Percentiles rank a stretch among this genome's conserved stretches.
These are phyloP conservation scores for Drosophila novamexicana DNA, from an alignment of 1,140 invertebrate species.

Conservation along the genomic window DNA sequence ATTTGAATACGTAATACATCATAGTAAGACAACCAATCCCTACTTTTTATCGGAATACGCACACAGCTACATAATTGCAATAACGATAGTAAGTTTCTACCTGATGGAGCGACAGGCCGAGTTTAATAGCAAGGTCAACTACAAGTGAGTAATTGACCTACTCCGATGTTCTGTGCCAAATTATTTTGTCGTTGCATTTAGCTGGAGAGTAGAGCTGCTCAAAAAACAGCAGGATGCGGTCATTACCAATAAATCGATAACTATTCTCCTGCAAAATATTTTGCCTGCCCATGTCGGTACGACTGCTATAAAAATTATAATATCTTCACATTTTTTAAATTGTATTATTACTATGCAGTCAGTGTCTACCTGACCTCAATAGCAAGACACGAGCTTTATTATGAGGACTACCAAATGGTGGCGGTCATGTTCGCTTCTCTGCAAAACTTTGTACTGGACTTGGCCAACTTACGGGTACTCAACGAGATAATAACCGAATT, in stretches of 20 bases:
- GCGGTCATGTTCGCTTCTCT: conserved; percentile 97
- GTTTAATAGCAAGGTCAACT: conserved; percentile 93
- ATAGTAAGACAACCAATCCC: conserved; percentile 88
- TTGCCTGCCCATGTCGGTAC: conserved; percentile 93
- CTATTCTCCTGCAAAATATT: conserved; percentile 92
- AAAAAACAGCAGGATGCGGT: conserved; percentile 91
- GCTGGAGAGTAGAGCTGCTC: conserved; percentile 93
- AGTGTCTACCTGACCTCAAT: conserved; percentile 90
- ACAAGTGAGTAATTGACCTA: conserved; percentile 61
- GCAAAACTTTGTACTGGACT: conserved; percentile 88
- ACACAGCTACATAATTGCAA: conserved; percentile 88
- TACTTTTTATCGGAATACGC: conserved; percentile 87
- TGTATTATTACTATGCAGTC: conserved; percentile 85
- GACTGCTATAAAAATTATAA: conserved; percentile 41
- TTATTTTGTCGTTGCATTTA: conserved; percentile 38
- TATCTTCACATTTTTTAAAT: background rate
- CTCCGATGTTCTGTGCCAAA: background rate
- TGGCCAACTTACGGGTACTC: conserved; percentile 90
- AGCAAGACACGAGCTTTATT: conserved; percentile 90
- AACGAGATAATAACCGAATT: conserved; percentile 96
- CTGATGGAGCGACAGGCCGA: conserved; percentile 94
- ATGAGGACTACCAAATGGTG: conserved; percentile 92
- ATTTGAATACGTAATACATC: conserved; percentile 85
- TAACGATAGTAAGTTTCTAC: conserved; percentile 89
- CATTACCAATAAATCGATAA: conserved; percentile 91